Base-by-base conservation (phyloP, 2,113 vertebrate species). In the Piaya cayana region DNA sequence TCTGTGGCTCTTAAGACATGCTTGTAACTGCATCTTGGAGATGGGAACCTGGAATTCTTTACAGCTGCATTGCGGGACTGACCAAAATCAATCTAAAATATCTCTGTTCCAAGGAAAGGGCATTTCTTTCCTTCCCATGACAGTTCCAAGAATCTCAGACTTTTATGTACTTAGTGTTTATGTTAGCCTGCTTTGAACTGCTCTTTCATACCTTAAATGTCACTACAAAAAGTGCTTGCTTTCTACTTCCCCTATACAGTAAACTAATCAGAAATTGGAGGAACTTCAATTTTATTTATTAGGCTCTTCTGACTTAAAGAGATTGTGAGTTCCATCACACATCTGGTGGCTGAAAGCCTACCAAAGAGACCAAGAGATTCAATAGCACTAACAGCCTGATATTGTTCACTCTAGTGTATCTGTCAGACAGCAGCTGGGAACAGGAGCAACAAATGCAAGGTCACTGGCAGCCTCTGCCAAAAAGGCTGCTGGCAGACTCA, bases 201-300 rank as follows among this genome's bases (percentile, higher is more conserved):
- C 39, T 90, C 39, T 76, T 91, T 80, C 71, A 63, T 86, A 91
- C 89, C 67, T 91, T 90, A 76, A 91, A 86, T n/a, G 39, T 67
- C 45, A 63, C 56, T 50, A 27, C 43, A 79, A 80, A 92, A 68
- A 55, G 27, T 42, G 42, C 27, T 86, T 70, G 22, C 63, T 88
- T 95, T 94, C 50, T 91, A 37, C 43, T 82, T 88, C 22, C 12
- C 16, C 23, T 50, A 9, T n/a, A 47, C 1, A 88, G 34, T 90
- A 95, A 92, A 95, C 84, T 88, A 92, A 94, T 65, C 62, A 74
- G 42, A 70, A 56, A n/a, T 15, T 37, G 60, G 17, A 91, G 15
- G 13, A 82, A 34, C 30, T 65, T 80, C 25, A 76, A 91, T 71
- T 70, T 85, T 94, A 91, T 95, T 95, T 95, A 96, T 97, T 95